These are phyloP conservation scores for Cacoxenus indagator DNA, from an alignment of 2,888 invertebrate genomes.

Conservation along the genomic window DNA sequence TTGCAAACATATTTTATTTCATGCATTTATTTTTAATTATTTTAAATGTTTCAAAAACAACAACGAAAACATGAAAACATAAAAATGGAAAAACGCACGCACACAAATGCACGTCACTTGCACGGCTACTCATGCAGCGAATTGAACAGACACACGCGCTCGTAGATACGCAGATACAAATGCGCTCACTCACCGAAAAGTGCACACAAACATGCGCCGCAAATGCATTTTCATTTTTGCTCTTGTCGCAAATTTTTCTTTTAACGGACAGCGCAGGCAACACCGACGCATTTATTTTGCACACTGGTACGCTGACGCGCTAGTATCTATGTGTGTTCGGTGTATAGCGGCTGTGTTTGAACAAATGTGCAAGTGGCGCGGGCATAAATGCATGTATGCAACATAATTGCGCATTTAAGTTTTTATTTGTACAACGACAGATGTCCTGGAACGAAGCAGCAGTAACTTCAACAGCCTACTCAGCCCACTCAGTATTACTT, in stretches of 20 bases:
- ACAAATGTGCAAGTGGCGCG: conserved; percentile 12
- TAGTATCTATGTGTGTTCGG: not conserved
- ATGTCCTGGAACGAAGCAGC: not conserved
- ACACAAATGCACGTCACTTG: not conserved
- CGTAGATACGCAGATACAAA: not conserved
- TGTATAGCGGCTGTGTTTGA: not conserved
- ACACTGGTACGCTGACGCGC: no score
- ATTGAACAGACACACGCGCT: not conserved
- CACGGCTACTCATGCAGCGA: not conserved
- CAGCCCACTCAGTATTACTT: no score
- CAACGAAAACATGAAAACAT: not conserved
- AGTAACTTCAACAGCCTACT: not conserved
- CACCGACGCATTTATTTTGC: conserved; percentile 11
- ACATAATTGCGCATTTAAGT: conserved; percentile 39
- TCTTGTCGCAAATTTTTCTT: conserved; percentile 16
- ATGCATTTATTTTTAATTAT: conserved; percentile 50
- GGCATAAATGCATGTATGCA: conserved; percentile 15
- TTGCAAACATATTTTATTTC: conserved; percentile 40
- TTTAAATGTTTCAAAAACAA: conserved; percentile 24
- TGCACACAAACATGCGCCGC: conserved; percentile 18
- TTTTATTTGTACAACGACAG: conserved; percentile 23
- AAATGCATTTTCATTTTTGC: conserved; percentile 21
- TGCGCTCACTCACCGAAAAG: not conserved
- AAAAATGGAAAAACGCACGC: not conserved
- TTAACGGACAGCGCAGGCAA: conserved; percentile 15